Evolutionary conservation across 2,888 invertebrate genomes (phyloP), one percentile per base, ranked within the genome.

Genomic region (Phytoseiulus persimilis): DNA sequence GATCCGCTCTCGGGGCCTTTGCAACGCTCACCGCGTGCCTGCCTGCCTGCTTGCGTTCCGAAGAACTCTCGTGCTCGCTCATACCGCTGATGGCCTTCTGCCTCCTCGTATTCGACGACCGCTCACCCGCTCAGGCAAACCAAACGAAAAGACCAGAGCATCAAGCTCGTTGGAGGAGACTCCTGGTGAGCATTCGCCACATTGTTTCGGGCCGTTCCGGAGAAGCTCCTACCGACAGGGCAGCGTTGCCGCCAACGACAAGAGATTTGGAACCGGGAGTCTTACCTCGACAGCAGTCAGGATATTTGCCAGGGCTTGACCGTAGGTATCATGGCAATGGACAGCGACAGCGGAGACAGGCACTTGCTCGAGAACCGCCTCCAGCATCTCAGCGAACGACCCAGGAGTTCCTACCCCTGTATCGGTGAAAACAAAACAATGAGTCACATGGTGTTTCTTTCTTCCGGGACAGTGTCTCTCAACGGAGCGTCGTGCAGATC

Each of bases 251-350:
- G n/a, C n/a, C n/a, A n/a, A n/a, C n/a, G n/a, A n/a, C n/a, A n/a
- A n/a, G n/a, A 9, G 39, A 39, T 39, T 39, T 9, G 39, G 39
- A 39, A 39, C 5, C 9, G 5, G 5, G 65, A 28, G 18, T 14
- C 65, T 65, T 23, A 65, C 65, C 14, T 97, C 96, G 89, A 99
- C 93, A 28, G 98, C 96, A 6, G 96, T 95, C 28, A 96, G 94
- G 91, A 98, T 95, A 93, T 99, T 99, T 0, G 96, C 95, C 89
- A 99, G 93, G 0, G 98, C 99, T 93, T 99, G 99, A 0, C 99
- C 99, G 92, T 98, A 99, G 0, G 99, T 99, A 92, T 99, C 98
- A 92, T 99, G 99, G 92, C 98, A 99, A 93, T 99, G 99, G 39
- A 99, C 95, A 0, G 98, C 99, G 90, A 98, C 93, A 18, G 93